Evolutionary conservation across 2,797 vertebrate species (phyloP).

Genomic region (Jordanella pulchra): DNA sequence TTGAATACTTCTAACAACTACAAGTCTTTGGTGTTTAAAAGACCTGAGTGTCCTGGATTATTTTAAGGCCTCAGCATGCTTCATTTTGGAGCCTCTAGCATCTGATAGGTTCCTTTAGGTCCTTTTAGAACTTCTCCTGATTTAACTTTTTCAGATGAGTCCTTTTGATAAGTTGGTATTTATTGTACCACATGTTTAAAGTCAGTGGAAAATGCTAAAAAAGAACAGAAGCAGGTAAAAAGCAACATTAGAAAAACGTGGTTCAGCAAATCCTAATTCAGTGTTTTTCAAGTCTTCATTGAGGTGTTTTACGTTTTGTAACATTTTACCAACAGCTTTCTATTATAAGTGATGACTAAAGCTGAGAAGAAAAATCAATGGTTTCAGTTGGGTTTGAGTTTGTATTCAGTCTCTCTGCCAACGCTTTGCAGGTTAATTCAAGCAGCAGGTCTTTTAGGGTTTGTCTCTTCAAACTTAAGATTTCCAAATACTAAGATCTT

Average conservation of each 20-base stretch:
- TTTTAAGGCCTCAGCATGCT: conserved; percentile 40
- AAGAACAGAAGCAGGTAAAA: background rate
- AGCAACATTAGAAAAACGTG: background rate
- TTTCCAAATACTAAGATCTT: no score
- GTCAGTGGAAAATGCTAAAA: background rate
- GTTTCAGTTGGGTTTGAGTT: no score
- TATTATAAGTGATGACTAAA: background rate
- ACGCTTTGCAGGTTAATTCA: no score
- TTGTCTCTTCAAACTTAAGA: no score
- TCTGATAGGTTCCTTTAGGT: background rate
- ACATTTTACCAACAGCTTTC: background rate
- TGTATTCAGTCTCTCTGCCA: no score
- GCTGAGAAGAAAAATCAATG: no score
- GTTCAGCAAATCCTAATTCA: background rate
- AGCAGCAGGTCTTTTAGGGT: no score
- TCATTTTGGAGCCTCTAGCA: conserved; percentile 14
- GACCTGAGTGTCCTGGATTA: conserved; percentile 55
- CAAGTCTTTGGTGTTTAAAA: conserved; percentile 67
- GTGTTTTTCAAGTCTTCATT: no score
- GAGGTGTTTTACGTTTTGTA: background rate
- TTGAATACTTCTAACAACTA: conserved; percentile 1
- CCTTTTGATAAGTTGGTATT: background rate
- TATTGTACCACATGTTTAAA: background rate
- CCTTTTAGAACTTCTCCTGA: no score
- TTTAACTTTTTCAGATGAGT: no score